A percentile compares a stretch with the other conserved stretches of the same genome.
These are phyloP conservation scores for Cyaniris semiargus DNA, from an alignment of 2,888 invertebrate species.

Conservation along the genomic window DNA sequence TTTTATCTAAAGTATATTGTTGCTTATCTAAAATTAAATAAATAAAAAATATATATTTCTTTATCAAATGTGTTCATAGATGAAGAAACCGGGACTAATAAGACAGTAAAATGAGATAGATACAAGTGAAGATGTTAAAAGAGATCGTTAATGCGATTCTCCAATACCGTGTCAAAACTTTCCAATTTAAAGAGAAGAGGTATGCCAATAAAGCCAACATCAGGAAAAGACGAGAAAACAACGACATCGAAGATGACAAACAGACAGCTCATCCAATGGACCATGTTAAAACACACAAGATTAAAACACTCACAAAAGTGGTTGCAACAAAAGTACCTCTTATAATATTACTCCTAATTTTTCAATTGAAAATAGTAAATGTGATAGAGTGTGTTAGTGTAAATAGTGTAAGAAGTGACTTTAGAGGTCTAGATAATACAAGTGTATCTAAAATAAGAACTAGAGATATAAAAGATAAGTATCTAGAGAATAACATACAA, in stretches of 20 bases:
- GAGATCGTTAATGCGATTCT: conserved; percentile 73
- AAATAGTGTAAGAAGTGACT: conserved; percentile 55
- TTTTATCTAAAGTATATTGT: conserved; percentile 27
- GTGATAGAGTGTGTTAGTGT: conserved; percentile 76
- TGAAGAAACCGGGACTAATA: conserved; percentile 46
- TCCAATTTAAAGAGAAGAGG: conserved; percentile 51
- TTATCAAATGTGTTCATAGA: conserved; percentile 30
- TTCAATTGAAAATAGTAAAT: conserved; percentile 70
- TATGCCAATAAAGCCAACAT: conserved; percentile 55
- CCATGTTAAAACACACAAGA: conserved; percentile 69
- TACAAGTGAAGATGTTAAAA: conserved; percentile 66
- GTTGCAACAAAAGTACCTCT: conserved; percentile 48
- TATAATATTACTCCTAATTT: conserved; percentile 62
- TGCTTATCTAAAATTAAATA: conserved; percentile 28
- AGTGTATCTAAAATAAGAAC: conserved; percentile 52
- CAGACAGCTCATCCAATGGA: conserved; percentile 58
- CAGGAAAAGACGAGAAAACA: conserved; percentile 52
- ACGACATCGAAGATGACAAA: conserved; percentile 43
- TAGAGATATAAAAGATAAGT: conserved; percentile 51
- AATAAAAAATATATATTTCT: not conserved
- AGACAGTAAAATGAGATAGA: conserved; percentile 63
- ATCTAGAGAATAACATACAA: conserved; percentile 49
- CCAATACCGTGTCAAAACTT: conserved; percentile 53
- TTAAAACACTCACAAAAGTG: conserved; percentile 55
- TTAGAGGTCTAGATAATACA: conserved; percentile 48